Percentiles rank a stretch among this genome's conserved stretches.
These are phyloP conservation scores for Glyphotaelius pellucidus DNA, from an alignment of 2,888 invertebrate species.

Conservation along the genomic window DNA sequence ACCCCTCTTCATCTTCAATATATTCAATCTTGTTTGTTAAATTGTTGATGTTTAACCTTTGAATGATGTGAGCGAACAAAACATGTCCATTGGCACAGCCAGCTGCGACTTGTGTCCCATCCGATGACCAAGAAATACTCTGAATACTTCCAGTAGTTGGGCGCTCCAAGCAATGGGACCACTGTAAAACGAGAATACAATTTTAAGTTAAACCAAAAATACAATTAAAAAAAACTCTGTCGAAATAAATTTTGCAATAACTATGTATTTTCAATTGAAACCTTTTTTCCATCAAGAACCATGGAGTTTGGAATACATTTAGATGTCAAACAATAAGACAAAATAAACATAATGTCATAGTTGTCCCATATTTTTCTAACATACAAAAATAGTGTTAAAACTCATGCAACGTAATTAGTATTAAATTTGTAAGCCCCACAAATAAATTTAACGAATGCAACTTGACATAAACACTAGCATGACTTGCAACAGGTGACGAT, in stretches of 20 bases:
- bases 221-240: too few species aligned
- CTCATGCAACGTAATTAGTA: too few species aligned
- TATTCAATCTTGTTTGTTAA: background rate
- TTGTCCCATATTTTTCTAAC: too few species aligned
- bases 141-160: conserved; percentile 94
- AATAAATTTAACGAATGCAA: too few species aligned
- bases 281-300: too few species aligned
- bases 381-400: too few species aligned
- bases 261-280: too few species aligned
- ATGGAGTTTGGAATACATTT: too few species aligned
- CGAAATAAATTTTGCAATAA: background rate
- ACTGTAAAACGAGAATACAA: conserved; percentile 77
- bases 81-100: conserved; percentile 96
- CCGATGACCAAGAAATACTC: conserved; percentile 94
- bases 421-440: too few species aligned
- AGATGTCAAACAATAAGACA: too few species aligned
- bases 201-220: too few species aligned
- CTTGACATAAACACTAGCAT: background rate
- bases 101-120: conserved; percentile 96
- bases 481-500: background rate
- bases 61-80: conserved; percentile 93
- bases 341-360: too few species aligned
- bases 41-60: conserved; percentile 77
- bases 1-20: background rate
- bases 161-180: conserved; percentile 95